Evolutionary conservation across 92 coral and sea anemone genomes (phyloP), one percentile per base, ranked within the genome.

Genomic region (Porites evermanni): DNA sequence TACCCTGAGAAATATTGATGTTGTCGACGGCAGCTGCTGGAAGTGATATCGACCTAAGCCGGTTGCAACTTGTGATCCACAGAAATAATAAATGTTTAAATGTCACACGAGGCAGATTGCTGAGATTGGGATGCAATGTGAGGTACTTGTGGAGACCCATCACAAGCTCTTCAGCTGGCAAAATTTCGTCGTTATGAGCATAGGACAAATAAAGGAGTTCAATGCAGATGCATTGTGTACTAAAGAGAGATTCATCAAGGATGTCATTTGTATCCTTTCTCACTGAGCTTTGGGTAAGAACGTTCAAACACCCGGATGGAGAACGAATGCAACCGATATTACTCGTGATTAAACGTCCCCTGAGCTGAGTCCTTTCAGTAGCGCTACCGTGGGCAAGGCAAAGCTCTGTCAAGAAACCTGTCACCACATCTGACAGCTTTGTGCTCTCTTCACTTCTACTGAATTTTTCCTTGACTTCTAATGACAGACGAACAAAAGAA

Each of bases 401-500:
- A 13, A 95, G 87, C 54, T 74, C 84, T 77, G 72, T 84, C 85
- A 89, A 93, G 64, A 97, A 95, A 29, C 51, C 67, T 61, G 79
- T 70, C 50, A 92, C 74, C 29, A 72, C 86, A 9, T 82, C 78
- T 53, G 70, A 65, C 5, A 97, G 82, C 54, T 79, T 84, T 11
- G 19, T 70, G 65, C 74, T 79, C 26, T 71, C 47, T 7, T 58
- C 78, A 29, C 78, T 87, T 63, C 88, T 71, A 77, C 90, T 52
- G 75, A 88, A 91, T 7, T 73, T 88, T 19, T 86, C 92, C 70
- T 86, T 97, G 29, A 93, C 72, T 53, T 93, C 97, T 67, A 97
- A 76, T 0, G 98, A 89, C 44, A 97, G 77, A 82, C 95, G 90
- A 29, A 95, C 89, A 61, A 97, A 97, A 3, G 94, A 93, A 4